Percentiles rank a stretch among this genome's conserved stretches.
Evolutionary conservation across 2,113 vertebrate genomes (phyloP).

Genomic region (Salminus brasiliensis): DNA sequence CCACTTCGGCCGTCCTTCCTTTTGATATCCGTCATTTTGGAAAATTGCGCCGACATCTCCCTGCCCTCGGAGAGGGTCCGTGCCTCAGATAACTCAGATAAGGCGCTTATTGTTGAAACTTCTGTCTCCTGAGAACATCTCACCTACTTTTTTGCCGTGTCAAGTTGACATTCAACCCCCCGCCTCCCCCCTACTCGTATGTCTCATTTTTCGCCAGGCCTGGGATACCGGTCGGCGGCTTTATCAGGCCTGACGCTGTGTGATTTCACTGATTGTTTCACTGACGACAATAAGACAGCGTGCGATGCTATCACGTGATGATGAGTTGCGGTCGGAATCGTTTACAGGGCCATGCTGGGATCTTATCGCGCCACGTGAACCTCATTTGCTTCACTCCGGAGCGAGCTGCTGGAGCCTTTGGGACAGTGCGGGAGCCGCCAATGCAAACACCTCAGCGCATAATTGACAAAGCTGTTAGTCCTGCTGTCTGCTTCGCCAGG

Average conservation of each 20-base stretch:
- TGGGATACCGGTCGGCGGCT: not conserved
- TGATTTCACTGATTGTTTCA: not conserved
- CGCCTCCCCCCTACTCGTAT: too few species aligned
- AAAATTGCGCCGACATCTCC: not conserved
- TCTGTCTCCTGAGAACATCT: not conserved
- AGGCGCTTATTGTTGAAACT: constrained; percentile 17
- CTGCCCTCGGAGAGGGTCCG: not conserved
- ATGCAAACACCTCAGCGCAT: constrained; percentile 7
- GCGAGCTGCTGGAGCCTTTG: not conserved
- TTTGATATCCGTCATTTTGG: constrained; percentile 39
- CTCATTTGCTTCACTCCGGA: not conserved
- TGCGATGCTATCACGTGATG: not conserved
- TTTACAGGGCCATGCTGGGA: not conserved
- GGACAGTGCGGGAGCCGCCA: not conserved
- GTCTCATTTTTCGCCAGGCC: constrained; percentile 15
- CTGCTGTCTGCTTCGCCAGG: not conserved
- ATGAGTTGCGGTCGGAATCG: not conserved
- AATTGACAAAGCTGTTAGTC: constrained; percentile 19
- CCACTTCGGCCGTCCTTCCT: not conserved
- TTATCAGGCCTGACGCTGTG: not conserved
- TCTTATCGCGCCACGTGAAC: not conserved
- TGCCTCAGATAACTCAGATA: constrained; percentile 28
- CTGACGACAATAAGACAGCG: not conserved
- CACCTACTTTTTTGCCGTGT: not conserved
- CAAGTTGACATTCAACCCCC: not conserved